Conservation (phyloP, 2,797 vertebrate species). For the Macrochelys suwanniensis region DNA sequence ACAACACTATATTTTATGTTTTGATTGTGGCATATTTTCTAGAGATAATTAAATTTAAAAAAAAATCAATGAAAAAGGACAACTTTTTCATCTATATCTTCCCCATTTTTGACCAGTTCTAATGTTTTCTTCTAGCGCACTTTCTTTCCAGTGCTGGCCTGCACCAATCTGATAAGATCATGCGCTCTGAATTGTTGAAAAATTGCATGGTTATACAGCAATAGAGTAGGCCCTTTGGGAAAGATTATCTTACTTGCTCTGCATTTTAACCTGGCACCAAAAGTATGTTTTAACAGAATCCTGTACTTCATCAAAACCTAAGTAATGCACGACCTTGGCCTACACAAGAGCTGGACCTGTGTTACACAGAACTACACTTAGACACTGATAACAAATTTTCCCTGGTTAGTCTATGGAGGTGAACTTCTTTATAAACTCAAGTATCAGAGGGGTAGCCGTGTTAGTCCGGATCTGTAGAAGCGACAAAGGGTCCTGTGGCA, state of each 20-base stretch:
- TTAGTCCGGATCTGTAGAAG: too few relatives aligned
- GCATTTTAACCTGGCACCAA: background rate
- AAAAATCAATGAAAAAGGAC: background rate
- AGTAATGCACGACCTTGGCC: fast-evolving
- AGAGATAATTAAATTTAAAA: background rate
- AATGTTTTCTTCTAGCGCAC: background rate
- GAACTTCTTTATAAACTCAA: background rate
- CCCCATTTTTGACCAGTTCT: background rate
- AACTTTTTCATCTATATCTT: background rate
- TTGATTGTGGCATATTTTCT: background rate
- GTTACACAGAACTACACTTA: background rate
- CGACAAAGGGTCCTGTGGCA: too few relatives aligned
- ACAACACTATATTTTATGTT: background rate
- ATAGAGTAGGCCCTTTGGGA: background rate
- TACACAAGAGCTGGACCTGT: background rate
- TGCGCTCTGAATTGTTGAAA: background rate
- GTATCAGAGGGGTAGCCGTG: too few relatives aligned
- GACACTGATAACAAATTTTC: background rate
- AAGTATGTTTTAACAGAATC: background rate
- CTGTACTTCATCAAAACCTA: background rate
- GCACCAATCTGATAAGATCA: background rate
- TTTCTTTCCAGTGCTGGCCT: background rate
- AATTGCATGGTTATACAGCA: background rate
- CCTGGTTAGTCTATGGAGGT: background rate
- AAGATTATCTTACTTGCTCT: background rate